These are phyloP conservation scores for Oreochromis tanganicae DNA, from an alignment of 2,113 vertebrate genomes.

Conservation along the genomic window DNA sequence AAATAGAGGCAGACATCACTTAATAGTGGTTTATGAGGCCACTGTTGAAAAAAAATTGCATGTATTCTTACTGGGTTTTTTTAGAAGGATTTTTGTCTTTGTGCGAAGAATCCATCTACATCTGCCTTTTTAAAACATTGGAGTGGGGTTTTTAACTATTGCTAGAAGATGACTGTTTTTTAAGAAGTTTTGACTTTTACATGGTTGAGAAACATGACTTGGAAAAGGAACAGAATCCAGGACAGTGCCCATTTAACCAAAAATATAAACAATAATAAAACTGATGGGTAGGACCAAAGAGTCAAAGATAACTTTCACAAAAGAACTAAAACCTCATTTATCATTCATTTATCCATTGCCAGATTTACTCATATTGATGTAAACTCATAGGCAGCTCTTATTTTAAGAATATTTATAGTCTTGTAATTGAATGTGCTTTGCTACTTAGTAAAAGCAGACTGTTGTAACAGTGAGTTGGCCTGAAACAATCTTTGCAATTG, in stretches of 20 bases:
- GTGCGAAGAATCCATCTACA: background rate
- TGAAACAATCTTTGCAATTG: background rate
- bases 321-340: background rate
- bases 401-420: background rate
- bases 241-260: accelerated
- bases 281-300: background rate
- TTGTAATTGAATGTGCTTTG: background rate
- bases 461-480: background rate
- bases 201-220: background rate
- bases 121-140: background rate
- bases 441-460: background rate
- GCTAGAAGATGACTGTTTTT: background rate
- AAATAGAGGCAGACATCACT: background rate
- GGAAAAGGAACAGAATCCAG: background rate
- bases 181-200: accelerated
- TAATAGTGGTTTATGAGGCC: background rate
- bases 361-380: background rate
- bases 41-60: background rate
- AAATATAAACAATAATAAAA: background rate
- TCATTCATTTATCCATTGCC: accelerated
- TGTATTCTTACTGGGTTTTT: background rate
- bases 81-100: background rate
- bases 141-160: background rate
- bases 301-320: background rate
- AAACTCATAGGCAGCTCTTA: background rate